Conservation (phyloP, 2,113 vertebrate genomes). For the Stigmatopora nigra region DNA sequence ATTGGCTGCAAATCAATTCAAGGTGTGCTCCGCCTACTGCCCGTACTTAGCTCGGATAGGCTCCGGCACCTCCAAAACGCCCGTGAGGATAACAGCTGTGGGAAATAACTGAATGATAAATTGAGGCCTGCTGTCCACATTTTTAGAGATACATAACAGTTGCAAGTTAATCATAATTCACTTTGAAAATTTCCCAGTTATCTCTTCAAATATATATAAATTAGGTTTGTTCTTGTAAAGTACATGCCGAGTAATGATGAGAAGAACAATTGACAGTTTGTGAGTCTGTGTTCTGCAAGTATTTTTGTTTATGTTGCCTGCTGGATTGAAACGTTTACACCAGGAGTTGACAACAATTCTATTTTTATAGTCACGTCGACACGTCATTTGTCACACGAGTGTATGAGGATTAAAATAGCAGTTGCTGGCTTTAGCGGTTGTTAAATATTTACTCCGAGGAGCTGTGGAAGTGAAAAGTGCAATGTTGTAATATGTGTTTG, state of each 20-base stretch:
- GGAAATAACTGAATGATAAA: no score
- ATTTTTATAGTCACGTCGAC: constrained; percentile 46
- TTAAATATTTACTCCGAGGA: constrained; percentile 53
- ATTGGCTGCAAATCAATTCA: no score
- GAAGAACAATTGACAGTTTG: background rate
- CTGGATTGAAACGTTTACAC: constrained; percentile 3
- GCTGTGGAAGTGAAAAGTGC: constrained; percentile 27
- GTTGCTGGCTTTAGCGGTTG: constrained; percentile 51
- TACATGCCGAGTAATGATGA: background rate
- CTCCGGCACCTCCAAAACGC: no score
- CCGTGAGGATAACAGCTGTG: no score
- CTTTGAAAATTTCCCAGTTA: no score
- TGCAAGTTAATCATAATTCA: no score
- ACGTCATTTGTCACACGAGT: constrained; percentile 43
- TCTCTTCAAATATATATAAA: no score
- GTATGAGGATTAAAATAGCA: constrained; percentile 56
- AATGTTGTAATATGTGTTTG: constrained; percentile 10
- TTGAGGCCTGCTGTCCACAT: no score
- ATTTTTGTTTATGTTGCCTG: constrained; percentile 1
- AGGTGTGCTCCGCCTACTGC: no score
- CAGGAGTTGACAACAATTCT: constrained; percentile 31
- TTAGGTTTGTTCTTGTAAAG: no score
- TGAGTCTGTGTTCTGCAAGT: background rate
- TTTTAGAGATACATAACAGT: no score
- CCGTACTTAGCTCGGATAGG: no score